These are phyloP conservation scores for Engraulis encrasicolus DNA, from an alignment of 2,113 vertebrate genomes.

Conservation along the genomic window DNA sequence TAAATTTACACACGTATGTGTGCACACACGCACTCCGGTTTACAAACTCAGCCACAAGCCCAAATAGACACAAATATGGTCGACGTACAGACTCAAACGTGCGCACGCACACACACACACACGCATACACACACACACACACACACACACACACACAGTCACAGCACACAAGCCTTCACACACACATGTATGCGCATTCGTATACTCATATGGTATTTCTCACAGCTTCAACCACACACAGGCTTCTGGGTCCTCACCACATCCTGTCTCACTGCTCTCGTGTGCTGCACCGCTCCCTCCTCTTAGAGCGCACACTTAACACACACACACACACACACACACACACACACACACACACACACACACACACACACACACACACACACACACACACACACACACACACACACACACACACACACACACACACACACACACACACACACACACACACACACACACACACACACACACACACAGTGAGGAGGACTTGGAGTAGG, in stretches of 20 bases:
- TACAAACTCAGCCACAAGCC: not conserved
- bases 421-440: no score
- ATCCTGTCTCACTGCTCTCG: slow-evolving; percentile 2
- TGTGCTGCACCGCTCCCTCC: not conserved
- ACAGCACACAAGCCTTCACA: not conserved
- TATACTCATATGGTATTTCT: not conserved
- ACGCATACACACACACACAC: not conserved
- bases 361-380: no score
- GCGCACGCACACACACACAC: not conserved
- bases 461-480: no score
- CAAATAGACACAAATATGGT: not conserved
- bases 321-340: no score
- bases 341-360: no score
- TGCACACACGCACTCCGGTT: no score
- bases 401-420: no score
- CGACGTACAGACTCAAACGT: no score
- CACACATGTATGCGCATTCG: not conserved
- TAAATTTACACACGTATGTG: no score
- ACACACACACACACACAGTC: not conserved
- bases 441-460: no score
- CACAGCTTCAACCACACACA: slow-evolving; percentile 20
- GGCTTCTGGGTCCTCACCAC: slow-evolving; percentile 5
- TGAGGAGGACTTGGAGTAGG: no score
- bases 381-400: no score
- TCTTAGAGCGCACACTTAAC: not conserved